Evolutionary conservation across 2,797 vertebrate species (phyloP), one percentile per base, ranked within the genome.

Genomic region (Characodon lateralis): DNA sequence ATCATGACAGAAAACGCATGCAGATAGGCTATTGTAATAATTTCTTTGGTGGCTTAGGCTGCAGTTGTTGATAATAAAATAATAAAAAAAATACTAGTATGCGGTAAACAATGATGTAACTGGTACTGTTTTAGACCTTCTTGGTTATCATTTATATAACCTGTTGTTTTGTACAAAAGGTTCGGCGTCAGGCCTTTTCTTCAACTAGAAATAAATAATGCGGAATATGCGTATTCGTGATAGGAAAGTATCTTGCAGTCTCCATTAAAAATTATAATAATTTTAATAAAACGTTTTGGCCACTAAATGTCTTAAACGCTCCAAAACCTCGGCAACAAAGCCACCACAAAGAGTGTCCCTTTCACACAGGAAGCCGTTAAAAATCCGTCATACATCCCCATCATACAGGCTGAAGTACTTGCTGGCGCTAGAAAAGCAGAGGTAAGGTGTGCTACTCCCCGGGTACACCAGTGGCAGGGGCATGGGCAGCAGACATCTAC

Each of bases 401-500:
- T 97, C 96, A 59, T 96, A 92, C 79, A 97, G 92, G 89, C 95
- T 96, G 92, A 96, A 96, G 89, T 96, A 97, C 80, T 97, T 97
- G 93, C 93, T 95, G 82, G 96, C 93, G 79, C 94, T 96, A 14
- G 97, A 96, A 83, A 97, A 96, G 85, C 96, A 97, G 85, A 97
- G 94, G 85, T 96, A 97, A 92, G 96, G 96, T 90, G 96, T 87
- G 93, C 94, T 93, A 63, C 93, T 95, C 80, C 96, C 96, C 68
- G 96, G 95, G 83, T 96, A 97, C 1, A 98, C 91, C 24, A 97
- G 85, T 28, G 97, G 97, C 31, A 97, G 92, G 14, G 96, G 95
- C 91, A 97, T 89, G 26, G 97, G 97, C 83, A 97, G 82, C 85
- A 97, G 77, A 81, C 95, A 97, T 84, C 96, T 95, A 14, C 96